Evolutionary conservation across 2,113 vertebrate genomes (phyloP), one percentile per base, ranked within the genome.

Genomic region (Trichomycterus rosablanca): DNA sequence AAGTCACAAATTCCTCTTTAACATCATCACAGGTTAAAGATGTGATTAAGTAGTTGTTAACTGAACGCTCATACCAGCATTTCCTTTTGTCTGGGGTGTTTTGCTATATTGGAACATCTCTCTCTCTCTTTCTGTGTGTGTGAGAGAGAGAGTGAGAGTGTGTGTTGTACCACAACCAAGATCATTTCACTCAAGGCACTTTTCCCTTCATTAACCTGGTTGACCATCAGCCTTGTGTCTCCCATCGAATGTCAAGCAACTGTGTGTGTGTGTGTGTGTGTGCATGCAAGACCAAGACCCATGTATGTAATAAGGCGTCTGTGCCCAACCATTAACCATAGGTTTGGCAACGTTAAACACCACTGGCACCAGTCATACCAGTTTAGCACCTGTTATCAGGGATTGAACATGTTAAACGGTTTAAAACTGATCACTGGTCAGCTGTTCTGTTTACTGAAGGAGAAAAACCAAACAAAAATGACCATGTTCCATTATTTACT

Each of bases 141-240:
- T 30, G 11, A 34, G n/a, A 19, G 5, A 43, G 39, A 43, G 39
- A 56, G 34, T 37, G 20, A 26, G 42, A 22, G 42, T 51, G 34
- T 63, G 35, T 62, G 24, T 52, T 46, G 51, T 51, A 34, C 12
- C 20, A 39, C 20, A 49, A 49, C 52, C 20, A 59, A 54, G 6
- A 20, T 18, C 14, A 18, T 7, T 40, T 39, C 37, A 44, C 45
- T 58, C 26, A 37, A 63, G 48, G 23, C 40, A 52, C 57, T 68
- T 32, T 63, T 63, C 37, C 52, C 48, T 63, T 68, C 44, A 63
- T 70, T 64, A 64, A 56, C 59, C 66, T 68, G 58, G 16, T 22
- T 57, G 54, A 59, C 46, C 60, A 50, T 63, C 67, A 45, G 35
- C 52, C n/a, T 46, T 16, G 57, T 50, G 60, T 48, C 30, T 59